A percentile compares a stretch with the other conserved stretches of the same genome.
Evolutionary conservation across 1,140 invertebrate species (phyloP).

Genomic region (Ceratitis capitata): DNA sequence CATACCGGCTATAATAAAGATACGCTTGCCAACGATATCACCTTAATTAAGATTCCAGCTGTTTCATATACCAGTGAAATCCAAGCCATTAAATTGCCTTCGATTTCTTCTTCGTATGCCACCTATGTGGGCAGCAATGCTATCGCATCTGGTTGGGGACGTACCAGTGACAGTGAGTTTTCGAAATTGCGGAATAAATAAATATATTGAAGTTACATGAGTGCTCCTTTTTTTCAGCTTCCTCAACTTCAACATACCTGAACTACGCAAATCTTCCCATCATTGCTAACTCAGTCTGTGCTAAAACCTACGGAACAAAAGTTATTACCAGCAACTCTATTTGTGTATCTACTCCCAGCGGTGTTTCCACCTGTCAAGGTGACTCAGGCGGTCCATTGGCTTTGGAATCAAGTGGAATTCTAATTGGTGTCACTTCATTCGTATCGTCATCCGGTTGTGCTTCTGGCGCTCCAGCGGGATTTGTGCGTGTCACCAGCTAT

Average conservation of each 20-base stretch:
- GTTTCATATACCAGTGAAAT: slow-evolving; percentile 44
- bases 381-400: slow-evolving; percentile 70
- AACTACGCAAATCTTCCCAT: slow-evolving; percentile 42
- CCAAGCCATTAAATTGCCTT: slow-evolving; percentile 44
- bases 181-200: background rate
- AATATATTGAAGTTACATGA: background rate
- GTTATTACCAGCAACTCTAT: slow-evolving; percentile 47
- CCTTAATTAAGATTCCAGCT: slow-evolving; percentile 53
- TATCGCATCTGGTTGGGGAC: slow-evolving; percentile 57
- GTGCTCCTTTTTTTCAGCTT: background rate
- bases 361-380: slow-evolving; percentile 63
- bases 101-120: slow-evolving; percentile 49
- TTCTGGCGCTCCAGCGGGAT: slow-evolving; percentile 66
- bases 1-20: background rate
- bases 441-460: slow-evolving; percentile 54
- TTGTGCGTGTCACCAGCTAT: slow-evolving; percentile 68
- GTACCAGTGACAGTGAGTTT: slow-evolving; percentile 45
- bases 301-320: slow-evolving; percentile 44
- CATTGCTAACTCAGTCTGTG: slow-evolving; percentile 48
- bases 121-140: slow-evolving; percentile 48
- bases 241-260: slow-evolving; percentile 39
- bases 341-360: slow-evolving; percentile 46
- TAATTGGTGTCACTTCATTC: slow-evolving; percentile 68
- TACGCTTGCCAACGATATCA: slow-evolving; percentile 56
- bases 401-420: slow-evolving; percentile 54